Evolutionary conservation across 2,113 vertebrate genomes (phyloP).

Genomic region (Pontoporia blainvillei): DNA sequence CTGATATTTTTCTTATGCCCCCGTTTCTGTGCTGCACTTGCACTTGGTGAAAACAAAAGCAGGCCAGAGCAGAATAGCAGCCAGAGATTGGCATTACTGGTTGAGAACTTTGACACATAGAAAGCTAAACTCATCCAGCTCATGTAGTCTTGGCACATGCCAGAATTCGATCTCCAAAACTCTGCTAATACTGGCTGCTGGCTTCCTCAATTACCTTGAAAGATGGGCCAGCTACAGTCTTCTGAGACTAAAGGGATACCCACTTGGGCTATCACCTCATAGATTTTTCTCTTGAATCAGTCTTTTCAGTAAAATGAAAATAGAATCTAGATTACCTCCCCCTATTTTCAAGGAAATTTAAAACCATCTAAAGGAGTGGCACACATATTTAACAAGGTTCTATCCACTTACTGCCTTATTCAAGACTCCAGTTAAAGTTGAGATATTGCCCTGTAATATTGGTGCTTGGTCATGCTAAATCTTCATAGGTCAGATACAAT

Average conservation of each 20-base stretch:
- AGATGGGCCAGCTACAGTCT: not conserved
- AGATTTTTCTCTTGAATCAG: conserved; percentile 31
- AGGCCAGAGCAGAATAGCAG: conserved; percentile 31
- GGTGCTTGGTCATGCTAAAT: not conserved
- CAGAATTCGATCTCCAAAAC: conserved; percentile 64
- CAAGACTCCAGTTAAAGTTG: not conserved
- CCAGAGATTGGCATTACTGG: not conserved
- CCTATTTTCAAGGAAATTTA: conserved; percentile 48
- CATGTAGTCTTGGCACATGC: conserved; percentile 42
- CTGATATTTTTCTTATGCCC: conserved; percentile 26
- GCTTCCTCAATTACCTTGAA: conserved; percentile 44
- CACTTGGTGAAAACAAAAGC: conserved; percentile 54
- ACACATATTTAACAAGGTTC: conserved; percentile 65
- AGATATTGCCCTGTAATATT: conserved; percentile 14
- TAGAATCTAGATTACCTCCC: conserved; percentile 39
- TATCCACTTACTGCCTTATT: conserved; percentile 18
- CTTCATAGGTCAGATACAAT: not conserved
- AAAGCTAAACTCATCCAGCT: conserved; percentile 55
- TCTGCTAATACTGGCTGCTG: conserved; percentile 56
- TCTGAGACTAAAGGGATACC: not conserved
- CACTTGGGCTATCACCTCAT: not conserved
- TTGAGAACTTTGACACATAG: conserved; percentile 58
- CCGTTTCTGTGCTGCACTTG: conserved; percentile 33
- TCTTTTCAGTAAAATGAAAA: conserved; percentile 60
- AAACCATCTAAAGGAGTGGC: conserved; percentile 66